Evolutionary conservation across 1,140 invertebrate species (phyloP).

Genomic region (Saxidomus purpurata): DNA sequence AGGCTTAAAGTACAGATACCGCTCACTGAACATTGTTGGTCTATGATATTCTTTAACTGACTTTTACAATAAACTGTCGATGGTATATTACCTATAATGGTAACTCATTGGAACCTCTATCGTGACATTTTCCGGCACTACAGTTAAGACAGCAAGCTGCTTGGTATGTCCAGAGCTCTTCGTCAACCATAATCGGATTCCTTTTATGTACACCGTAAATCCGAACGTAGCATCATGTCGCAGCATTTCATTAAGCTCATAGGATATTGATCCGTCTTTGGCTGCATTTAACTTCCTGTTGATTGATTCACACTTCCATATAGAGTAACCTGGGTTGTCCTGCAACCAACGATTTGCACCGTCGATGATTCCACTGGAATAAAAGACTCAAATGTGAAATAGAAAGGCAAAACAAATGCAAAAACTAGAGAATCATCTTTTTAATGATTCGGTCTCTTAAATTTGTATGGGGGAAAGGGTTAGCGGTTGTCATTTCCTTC

Average conservation of each 20-base stretch:
- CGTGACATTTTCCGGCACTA: slow-evolving; percentile 62
- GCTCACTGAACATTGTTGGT: too few species aligned
- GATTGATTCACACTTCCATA: slow-evolving; percentile 74
- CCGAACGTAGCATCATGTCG: slow-evolving; percentile 70
- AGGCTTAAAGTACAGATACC: too few species aligned
- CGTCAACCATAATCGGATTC: slow-evolving; percentile 71
- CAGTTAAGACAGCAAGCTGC: slow-evolving; percentile 67
- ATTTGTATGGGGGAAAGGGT: too few species aligned
- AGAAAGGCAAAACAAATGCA: too few species aligned
- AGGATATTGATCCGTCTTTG: slow-evolving; percentile 6
- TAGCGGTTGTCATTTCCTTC: not conserved
- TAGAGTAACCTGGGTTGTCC: slow-evolving; percentile 58
- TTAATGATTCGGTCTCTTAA: too few species aligned
- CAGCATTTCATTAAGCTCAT: slow-evolving; percentile 69
- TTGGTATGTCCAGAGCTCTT: slow-evolving; percentile 40
- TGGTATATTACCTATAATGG: slow-evolving; percentile 18
- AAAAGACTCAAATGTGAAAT: too few species aligned
- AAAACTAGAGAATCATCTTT: too few species aligned
- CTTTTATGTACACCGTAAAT: slow-evolving; percentile 64
- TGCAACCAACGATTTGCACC: slow-evolving; percentile 71
- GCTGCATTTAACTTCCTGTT: slow-evolving; percentile 66
- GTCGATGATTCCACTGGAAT: slow-evolving; percentile 64
- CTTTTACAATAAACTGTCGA: too few species aligned
- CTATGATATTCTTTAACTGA: too few species aligned
- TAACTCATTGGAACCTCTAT: slow-evolving; percentile 28